These are phyloP conservation scores for Sarcophilus harrisii DNA, from an alignment of 2,797 vertebrate genomes.

Conservation along the genomic window DNA sequence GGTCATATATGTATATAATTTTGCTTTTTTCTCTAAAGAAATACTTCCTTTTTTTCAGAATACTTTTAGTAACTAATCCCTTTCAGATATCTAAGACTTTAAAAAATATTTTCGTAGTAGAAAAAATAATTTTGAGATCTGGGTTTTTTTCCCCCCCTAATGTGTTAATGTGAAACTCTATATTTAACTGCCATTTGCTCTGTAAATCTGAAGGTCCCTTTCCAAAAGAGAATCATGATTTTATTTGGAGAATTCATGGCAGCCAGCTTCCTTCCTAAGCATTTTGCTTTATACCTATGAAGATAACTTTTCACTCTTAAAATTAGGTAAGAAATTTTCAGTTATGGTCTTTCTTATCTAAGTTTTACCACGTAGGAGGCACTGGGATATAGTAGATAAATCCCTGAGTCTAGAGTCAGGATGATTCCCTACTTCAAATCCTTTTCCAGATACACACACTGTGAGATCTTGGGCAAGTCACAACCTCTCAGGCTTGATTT, in stretches of 20 bases:
- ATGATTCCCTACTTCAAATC: background rate
- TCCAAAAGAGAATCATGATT: conserved; percentile 7
- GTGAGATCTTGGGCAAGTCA: background rate
- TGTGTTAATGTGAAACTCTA: background rate
- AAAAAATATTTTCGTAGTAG: background rate
- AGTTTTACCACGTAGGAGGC: background rate
- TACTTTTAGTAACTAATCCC: conserved; percentile 4
- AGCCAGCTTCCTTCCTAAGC: background rate
- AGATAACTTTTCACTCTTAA: conserved; percentile 2
- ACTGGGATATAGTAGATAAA: background rate
- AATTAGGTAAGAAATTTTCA: background rate
- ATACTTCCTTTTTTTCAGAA: background rate
- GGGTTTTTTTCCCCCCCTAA: background rate
- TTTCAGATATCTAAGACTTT: background rate
- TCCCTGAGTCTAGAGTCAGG: background rate
- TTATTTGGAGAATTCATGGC: conserved; percentile 7
- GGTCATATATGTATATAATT: background rate
- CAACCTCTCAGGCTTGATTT: background rate
- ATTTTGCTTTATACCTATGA: conserved; percentile 32
- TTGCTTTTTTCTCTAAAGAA: background rate
- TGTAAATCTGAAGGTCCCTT: conserved; percentile 23
- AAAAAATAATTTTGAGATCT: conserved; percentile 24
- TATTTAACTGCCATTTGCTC: background rate
- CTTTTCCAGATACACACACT: background rate
- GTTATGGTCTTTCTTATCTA: background rate